These are phyloP conservation scores for Epizoanthus illoricatus DNA, from an alignment of 92 coral and sea anemone species.

Conservation along the genomic window DNA sequence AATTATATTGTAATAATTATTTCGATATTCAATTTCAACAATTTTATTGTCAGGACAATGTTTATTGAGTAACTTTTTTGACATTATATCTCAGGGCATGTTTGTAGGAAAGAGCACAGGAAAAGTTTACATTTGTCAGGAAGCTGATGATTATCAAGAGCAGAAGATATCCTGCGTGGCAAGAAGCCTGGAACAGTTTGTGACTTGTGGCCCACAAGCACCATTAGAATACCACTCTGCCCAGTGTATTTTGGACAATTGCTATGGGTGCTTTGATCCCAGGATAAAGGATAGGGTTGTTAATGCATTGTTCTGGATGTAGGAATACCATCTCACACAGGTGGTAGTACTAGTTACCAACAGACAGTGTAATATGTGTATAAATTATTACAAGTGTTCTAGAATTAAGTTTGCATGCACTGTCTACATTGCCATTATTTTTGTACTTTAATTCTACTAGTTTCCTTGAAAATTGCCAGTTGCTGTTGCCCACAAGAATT, in stretches of 20 bases:
- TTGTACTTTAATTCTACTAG: too few relatives aligned
- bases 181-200: slow-evolving; percentile 83
- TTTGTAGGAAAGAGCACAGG: slow-evolving; percentile 84
- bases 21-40: too few relatives aligned
- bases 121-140: slow-evolving; percentile 81
- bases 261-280: slow-evolving; percentile 91
- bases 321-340: background rate
- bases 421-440: too few relatives aligned
- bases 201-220: slow-evolving; percentile 80
- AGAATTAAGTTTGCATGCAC: background rate
- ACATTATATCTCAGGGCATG: slow-evolving; percentile 60
- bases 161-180: slow-evolving; percentile 83
- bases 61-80: background rate
- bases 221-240: slow-evolving; percentile 77
- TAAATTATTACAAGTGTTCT: background rate
- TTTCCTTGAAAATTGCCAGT: too few relatives aligned
- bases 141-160: slow-evolving; percentile 87
- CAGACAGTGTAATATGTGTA: too few relatives aligned
- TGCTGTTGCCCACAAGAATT: too few relatives aligned
- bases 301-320: slow-evolving; percentile 55
- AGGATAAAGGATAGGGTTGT: slow-evolving; percentile 85
- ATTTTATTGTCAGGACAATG: too few relatives aligned
- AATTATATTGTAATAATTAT: too few relatives aligned
- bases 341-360: background rate
- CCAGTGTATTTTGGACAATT: slow-evolving; percentile 83